Evolutionary conservation across 2,888 invertebrate species (phyloP).

Genomic region (Mantis religiosa): DNA sequence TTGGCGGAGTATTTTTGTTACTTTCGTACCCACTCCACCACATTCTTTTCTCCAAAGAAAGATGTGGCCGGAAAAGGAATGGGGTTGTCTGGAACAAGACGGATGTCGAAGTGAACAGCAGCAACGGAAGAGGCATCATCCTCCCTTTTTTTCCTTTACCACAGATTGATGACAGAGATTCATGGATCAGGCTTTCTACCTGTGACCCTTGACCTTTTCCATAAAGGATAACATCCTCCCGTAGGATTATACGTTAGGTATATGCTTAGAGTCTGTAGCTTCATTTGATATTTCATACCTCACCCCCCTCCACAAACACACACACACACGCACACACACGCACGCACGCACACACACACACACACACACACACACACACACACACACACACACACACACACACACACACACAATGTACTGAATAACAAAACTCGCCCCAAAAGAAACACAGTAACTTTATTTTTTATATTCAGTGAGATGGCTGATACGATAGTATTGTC

Average conservation of each 20-base stretch:
- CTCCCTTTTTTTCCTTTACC: not conserved
- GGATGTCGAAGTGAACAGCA: not conserved
- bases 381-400: too few species aligned
- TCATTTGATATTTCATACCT: too few species aligned
- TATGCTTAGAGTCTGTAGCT: too few species aligned
- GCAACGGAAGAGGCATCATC: not conserved
- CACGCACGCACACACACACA: too few species aligned
- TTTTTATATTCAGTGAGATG: too few species aligned
- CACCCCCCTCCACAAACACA: too few species aligned
- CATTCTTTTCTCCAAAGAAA: not conserved
- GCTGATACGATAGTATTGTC: too few species aligned
- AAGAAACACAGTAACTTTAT: too few species aligned
- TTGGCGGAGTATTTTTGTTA: not conserved
- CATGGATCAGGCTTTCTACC: not conserved
- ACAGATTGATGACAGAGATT: not conserved
- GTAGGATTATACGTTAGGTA: not conserved
- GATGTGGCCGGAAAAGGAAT: not conserved
- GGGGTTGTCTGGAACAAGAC: not conserved
- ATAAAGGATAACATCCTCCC: not conserved
- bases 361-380: too few species aligned
- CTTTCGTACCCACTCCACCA: not conserved
- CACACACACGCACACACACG: too few species aligned
- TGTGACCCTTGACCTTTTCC: not conserved
- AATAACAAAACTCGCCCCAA: too few species aligned
- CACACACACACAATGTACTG: too few species aligned